A percentile compares a stretch with the other conserved stretches of the same genome.
These are phyloP conservation scores for Bombus terrestris DNA, from an alignment of 1,140 invertebrate species.

Conservation along the genomic window DNA sequence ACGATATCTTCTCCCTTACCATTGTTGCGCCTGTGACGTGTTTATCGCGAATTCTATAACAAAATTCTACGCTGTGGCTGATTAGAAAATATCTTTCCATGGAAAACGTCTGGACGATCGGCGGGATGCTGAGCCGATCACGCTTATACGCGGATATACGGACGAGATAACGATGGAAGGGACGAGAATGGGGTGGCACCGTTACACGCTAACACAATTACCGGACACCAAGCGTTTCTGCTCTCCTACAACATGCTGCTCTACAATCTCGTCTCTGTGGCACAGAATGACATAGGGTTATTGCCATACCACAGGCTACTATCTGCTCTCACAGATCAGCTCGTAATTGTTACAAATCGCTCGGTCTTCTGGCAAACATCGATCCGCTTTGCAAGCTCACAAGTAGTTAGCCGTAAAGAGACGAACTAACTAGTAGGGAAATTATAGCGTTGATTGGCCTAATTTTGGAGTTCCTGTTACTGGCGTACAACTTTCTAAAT, in stretches of 20 bases:
- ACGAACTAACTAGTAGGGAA: neutral
- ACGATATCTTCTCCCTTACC: no score
- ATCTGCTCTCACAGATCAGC: conserved; percentile 58
- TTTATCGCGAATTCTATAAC: no score
- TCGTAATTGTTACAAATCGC: conserved; percentile 74
- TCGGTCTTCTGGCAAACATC: conserved; percentile 58
- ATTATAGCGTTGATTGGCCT: neutral
- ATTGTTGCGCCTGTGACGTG: no score
- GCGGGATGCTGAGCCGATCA: neutral
- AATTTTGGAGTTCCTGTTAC: neutral
- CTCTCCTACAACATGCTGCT: conserved; percentile 56
- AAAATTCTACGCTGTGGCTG: neutral
- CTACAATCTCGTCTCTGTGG: conserved; percentile 54
- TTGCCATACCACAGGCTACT: conserved; percentile 58
- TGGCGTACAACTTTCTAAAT: no score
- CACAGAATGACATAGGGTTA: conserved; percentile 71
- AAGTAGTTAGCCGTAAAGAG: conserved; percentile 31
- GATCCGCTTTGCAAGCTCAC: conserved; percentile 41
- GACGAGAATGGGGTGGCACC: conserved; percentile 56
- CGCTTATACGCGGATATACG: conserved; percentile 37
- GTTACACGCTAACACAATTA: conserved; percentile 74
- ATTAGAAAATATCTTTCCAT: conserved; percentile 23
- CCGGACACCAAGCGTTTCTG: conserved; percentile 59
- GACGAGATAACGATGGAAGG: conserved; percentile 46
- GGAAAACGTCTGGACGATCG: conserved; percentile 26